Conservation (phyloP, 2,797 vertebrate species). For the Lagorchestes hirsutus region DNA sequence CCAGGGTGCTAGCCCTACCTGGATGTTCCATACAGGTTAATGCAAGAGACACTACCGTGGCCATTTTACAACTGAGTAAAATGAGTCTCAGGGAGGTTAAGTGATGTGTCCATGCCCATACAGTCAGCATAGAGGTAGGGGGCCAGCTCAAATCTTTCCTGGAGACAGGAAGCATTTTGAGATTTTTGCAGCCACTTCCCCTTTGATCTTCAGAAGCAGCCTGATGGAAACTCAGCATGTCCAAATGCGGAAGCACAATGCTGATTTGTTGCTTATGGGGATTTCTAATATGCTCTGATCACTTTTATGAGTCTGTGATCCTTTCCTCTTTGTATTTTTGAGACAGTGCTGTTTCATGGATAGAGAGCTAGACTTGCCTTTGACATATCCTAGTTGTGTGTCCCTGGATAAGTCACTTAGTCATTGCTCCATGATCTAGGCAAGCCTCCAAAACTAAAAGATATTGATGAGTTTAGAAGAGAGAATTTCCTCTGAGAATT, state of each 20-base stretch:
- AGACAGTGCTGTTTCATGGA: background rate
- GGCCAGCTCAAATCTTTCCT: background rate
- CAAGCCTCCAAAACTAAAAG: background rate
- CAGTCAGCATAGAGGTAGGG: background rate
- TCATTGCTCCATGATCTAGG: background rate
- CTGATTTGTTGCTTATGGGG: slow-evolving; percentile 46
- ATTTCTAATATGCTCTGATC: slow-evolving; percentile 51
- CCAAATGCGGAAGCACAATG: slow-evolving; percentile 14
- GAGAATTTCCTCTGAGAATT: background rate
- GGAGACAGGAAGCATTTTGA: slow-evolving; percentile 33
- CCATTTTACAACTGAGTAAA: background rate
- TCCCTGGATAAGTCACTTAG: background rate
- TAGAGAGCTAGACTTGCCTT: background rate
- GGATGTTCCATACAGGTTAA: background rate
- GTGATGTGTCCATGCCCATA: too few relatives aligned
- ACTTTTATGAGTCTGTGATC: slow-evolving; percentile 41
- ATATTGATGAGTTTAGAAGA: background rate
- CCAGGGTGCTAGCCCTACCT: background rate
- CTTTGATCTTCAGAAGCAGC: background rate
- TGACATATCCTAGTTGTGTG: background rate
- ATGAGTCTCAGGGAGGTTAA: background rate
- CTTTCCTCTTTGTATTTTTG: background rate
- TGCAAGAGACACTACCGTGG: background rate
- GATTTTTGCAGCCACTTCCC: background rate
- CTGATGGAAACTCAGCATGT: slow-evolving; percentile 28